Percentiles rank a stretch among this genome's conserved stretches.
Evolutionary conservation across 1,140 invertebrate species (phyloP).

Genomic region (Drosophila azteca): DNA sequence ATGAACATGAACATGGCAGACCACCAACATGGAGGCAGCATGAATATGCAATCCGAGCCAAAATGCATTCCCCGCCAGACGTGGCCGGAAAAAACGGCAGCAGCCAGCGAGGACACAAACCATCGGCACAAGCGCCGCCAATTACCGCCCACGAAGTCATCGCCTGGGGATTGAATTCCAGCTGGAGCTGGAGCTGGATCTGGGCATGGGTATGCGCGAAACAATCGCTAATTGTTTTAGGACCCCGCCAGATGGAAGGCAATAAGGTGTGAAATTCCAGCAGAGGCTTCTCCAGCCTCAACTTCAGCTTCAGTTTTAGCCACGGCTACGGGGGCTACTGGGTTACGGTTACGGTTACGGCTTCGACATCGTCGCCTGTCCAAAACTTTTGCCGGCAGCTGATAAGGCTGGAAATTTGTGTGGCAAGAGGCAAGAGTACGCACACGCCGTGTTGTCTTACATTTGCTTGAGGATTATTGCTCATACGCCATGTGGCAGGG

Average conservation of each 20-base stretch:
- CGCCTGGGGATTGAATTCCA: constrained; percentile 2
- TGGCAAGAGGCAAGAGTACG: constrained; percentile 50
- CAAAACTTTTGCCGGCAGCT: constrained; percentile 65
- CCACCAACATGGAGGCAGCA: constrained; percentile 17
- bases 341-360: no score
- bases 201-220: not conserved
- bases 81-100: not conserved
- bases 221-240: constrained; percentile 75
- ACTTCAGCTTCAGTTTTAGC: no score
- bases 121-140: constrained; percentile 61
- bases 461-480: constrained; percentile 47
- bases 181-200: not conserved
- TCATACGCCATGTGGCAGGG: constrained; percentile 60
- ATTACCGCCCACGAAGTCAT: constrained; percentile 43
- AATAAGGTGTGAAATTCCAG: constrained; percentile 81
- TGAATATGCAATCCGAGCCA: constrained; percentile 62
- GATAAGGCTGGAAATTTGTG: constrained; percentile 46
- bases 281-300: constrained; percentile 19
- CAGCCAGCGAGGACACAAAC: constrained; percentile 43
- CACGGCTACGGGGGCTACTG: no score
- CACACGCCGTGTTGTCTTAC: constrained; percentile 76
- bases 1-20: constrained; percentile 21
- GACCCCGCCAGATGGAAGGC: constrained; percentile 49
- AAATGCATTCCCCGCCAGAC: constrained; percentile 47
- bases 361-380: no score